Percentiles rank a stretch among this genome's conserved stretches.
Conservation (phyloP, 1,140 invertebrate species). For the Megalonaias nervosa region DNA sequence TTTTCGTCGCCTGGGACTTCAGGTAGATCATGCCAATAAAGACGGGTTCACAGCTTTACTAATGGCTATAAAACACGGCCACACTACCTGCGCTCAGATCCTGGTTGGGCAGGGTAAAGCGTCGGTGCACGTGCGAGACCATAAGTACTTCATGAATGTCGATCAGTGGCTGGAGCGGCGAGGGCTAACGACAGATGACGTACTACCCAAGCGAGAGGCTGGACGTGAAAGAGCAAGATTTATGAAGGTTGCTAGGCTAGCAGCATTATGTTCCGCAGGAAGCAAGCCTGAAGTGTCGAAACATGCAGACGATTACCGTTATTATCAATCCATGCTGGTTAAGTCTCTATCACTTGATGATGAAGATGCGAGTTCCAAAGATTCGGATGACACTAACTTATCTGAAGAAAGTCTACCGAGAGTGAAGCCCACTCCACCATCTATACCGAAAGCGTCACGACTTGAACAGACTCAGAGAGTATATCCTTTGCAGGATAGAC, state of each 20-base stretch:
- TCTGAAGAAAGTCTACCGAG: no score
- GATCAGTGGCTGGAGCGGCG: slow-evolving; percentile 41
- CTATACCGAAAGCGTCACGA: no score
- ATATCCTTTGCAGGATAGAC: no score
- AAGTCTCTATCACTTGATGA: no score
- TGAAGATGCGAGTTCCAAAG: no score
- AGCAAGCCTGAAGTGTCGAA: slow-evolving; percentile 1
- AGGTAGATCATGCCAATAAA: slow-evolving; percentile 62
- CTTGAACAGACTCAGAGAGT: no score
- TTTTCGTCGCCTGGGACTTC: slow-evolving; percentile 63
- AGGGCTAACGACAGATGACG: slow-evolving; percentile 41
- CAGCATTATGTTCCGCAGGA: slow-evolving; percentile 26
- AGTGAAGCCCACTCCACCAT: no score
- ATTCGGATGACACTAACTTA: no score
- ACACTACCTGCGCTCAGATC: slow-evolving; percentile 62
- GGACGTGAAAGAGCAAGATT: slow-evolving; percentile 30
- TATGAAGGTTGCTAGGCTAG: slow-evolving; percentile 24
- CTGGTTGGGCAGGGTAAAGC: slow-evolving; percentile 61
- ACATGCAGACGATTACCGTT: no score
- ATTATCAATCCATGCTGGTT: no score
- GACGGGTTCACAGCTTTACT: slow-evolving; percentile 63
- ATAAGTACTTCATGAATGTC: slow-evolving; percentile 36
- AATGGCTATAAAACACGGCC: slow-evolving; percentile 58
- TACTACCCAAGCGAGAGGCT: slow-evolving; percentile 25
- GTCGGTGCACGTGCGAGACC: slow-evolving; percentile 49